Evolutionary conservation across 2,113 vertebrate genomes (phyloP), one percentile per base, ranked within the genome.

Genomic region (Aldabrachelys gigantea): DNA sequence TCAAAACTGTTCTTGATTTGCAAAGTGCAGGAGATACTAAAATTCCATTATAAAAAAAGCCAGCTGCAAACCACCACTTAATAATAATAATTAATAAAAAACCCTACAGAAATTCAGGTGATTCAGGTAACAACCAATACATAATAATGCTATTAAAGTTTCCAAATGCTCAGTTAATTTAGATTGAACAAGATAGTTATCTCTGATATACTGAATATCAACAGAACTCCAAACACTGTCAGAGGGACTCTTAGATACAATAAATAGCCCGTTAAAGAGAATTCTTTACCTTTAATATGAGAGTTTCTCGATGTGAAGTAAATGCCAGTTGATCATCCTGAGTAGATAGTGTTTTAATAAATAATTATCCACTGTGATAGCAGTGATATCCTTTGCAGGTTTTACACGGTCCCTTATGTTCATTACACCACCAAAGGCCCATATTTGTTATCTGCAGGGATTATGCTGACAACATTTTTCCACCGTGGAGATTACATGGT

Each of bases 101-200:
- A 90, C 62, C 52, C 78, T 89, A 56, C 56, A 96, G 95, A 92
- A 94, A 82, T 59, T 41, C 41, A 41, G 41, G 62, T 89, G 75
- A 91, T 88, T 87, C 96, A 96, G 85, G 94, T 96, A 88, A 94
- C 90, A 94, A 91, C 50, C 88, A 96, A 96, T 96, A 97, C 90
- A 96, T 97, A 90, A 86, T 96, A 91, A 94, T 85, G 7, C 1
- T 94, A 96, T 96, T 97, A 97, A 97, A 94, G 75, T 90, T 89
- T 92, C 86, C 62, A 89, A 96, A 91, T 91, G 82, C 84, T 91
- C 24, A 80, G 93, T 96, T 96, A 83, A 88, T 92, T 95, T 89
- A 92, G 19, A n/a, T 82, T 12, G 91, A 94, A 94, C 69, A 89
- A 92, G 89, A 38, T 79, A 92, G n/a, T 91, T 91, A 88, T 87